Evolutionary conservation across 2,797 vertebrate species (phyloP), one percentile per base, ranked within the genome.

Genomic region (Calcarius lapponicus): DNA sequence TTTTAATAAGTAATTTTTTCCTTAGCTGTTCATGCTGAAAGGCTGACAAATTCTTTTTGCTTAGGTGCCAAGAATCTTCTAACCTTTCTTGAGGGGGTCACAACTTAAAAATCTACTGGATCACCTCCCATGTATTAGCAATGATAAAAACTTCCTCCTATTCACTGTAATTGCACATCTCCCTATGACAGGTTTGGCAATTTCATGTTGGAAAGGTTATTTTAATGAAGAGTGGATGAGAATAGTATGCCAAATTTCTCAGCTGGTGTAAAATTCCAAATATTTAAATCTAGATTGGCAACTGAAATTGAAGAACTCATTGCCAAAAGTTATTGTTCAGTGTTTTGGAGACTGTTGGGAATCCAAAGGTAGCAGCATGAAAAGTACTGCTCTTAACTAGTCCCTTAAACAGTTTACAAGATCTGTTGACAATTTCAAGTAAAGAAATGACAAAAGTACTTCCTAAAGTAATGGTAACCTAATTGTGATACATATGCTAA

Each of bases 81-180:
- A 76, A 82, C 10, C 38, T 94, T 94, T 86, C n/a, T 80, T 87
- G 38, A 74, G 61, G 18, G 32, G 45, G 3, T 69, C 65, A 83
- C 54, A 83, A 71, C 31, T 62, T 87, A 51, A 91, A 82, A 92
- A 78, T 82, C 38, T 80, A 7, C 82, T 93, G 81, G 86, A 80
- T 78, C 42, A 43, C 50, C 45, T 95, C 86, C 88, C 87, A 40
- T 74, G 10, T 72, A 81, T 93, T 93, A 90, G 69, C 88, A 95
- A 91, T 85, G 88, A 85, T 92, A 85, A 96, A 96, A 95, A 58
- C 64, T 87, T 96, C 85, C 54, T 95, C 53, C 61, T 82, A n/a
- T 81, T 92, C 86, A 82, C 10, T 76, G 48, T 80, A 92, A 78
- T 91, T 86, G 75, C 79, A 56, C 47, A 95, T 72, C 16, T 93